These are phyloP conservation scores for Centruroides sculpturatus DNA, from an alignment of 1,140 invertebrate genomes.

Conservation along the genomic window DNA sequence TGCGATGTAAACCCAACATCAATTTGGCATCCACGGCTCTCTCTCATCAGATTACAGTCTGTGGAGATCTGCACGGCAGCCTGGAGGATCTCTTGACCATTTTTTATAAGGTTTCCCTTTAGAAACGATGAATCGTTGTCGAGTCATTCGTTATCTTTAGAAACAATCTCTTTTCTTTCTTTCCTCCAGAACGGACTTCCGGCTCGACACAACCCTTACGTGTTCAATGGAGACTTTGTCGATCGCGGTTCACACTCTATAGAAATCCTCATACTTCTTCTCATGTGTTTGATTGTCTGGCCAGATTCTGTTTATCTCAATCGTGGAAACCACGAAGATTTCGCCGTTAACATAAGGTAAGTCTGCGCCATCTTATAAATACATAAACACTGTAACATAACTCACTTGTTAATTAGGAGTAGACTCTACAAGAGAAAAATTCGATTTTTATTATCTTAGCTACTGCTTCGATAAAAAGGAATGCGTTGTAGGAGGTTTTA, in stretches of 20 bases:
- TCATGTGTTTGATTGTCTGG: constrained; percentile 61
- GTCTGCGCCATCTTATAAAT: neutral
- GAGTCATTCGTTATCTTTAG: too few relatives aligned
- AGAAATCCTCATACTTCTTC: constrained; percentile 62
- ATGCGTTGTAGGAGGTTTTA: too few relatives aligned
- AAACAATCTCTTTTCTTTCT: too few relatives aligned
- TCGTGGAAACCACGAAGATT: constrained; percentile 83
- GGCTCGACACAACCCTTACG: constrained; percentile 71
- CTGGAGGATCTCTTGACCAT: constrained; percentile 77
- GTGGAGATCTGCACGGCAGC: constrained; percentile 82
- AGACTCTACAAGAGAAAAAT: too few relatives aligned
- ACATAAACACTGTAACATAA: too few relatives aligned
- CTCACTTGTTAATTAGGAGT: too few relatives aligned
- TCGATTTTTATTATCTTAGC: too few relatives aligned
- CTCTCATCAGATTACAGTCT: constrained; percentile 74
- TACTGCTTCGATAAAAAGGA: too few relatives aligned
- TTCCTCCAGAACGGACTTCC: constrained; percentile 63
- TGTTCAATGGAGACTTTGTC: constrained; percentile 90
- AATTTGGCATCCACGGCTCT: constrained; percentile 65
- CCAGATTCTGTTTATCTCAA: constrained; percentile 72
- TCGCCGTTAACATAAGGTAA: constrained; percentile 76
- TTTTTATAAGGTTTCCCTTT: constrained; percentile 60
- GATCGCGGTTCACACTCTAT: constrained; percentile 69
- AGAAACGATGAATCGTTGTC: too few relatives aligned
- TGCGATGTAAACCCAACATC: constrained; percentile 66